Percentiles rank a stretch among this genome's conserved stretches.
phyloP scores from a whole-genome alignment of 2,797 vertebrate genomes.

The Bovichtus variegatus region DNA sequence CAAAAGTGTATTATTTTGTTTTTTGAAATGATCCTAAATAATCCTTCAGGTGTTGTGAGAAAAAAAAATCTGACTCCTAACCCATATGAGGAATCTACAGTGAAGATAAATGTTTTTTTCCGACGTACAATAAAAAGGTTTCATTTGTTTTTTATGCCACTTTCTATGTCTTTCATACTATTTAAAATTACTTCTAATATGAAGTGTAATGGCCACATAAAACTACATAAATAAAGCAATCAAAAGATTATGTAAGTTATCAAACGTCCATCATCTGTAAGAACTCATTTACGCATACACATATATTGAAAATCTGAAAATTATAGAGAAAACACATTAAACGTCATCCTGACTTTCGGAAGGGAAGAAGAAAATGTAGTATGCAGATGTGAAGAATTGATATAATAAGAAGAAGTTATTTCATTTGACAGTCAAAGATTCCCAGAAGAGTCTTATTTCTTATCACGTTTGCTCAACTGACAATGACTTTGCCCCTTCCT shows the following conservation, averaged over 20 bases:
- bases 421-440: conserved; percentile 14
- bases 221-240: too few relatives aligned
- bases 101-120: neutral
- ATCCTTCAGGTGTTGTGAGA: neutral
- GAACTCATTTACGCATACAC: neutral
- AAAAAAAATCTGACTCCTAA: neutral
- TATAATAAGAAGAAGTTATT: neutral
- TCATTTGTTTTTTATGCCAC: neutral
- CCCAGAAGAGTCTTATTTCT: conserved; percentile 15
- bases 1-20: neutral
- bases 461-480: conserved; percentile 34
- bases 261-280: neutral
- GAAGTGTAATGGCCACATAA: neutral
- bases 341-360: neutral
- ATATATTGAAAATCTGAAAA: neutral
- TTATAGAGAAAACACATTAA: neutral
- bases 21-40: conserved; percentile 1
- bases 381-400: conserved; percentile 15
- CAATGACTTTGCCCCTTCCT: conserved; percentile 7
- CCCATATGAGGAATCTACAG: neutral
- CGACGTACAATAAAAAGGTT: neutral
- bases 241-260: too few relatives aligned
- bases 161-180: neutral
- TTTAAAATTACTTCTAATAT: neutral
- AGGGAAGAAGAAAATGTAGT: neutral